Base-by-base conservation (phyloP, 2,797 vertebrate species). In the Fundulus diaphanus region DNA sequence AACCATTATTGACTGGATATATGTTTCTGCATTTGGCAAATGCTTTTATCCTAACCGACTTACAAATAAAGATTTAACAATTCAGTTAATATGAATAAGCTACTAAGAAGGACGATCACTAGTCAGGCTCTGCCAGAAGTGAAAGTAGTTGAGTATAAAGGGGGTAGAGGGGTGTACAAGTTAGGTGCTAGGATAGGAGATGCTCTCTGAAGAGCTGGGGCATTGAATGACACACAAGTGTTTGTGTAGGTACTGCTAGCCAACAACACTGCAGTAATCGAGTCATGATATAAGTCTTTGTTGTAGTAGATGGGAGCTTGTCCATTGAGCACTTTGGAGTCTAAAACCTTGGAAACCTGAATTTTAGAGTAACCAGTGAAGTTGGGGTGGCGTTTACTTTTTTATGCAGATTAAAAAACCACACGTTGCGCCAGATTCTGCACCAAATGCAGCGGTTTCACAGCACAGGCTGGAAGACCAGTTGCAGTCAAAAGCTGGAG, bases 1-100 rank as follows among this genome's bases (percentile, higher is more conserved):
- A 70, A 57, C 42, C 71, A 44, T 65, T 68, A 37, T 15, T 78
- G 20, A 20, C 18, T 33, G 2, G 1, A 75, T 67, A 37, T 67
- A 37, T 70, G 31, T 13, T 44, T 37, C 57, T 76, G 48, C 2
- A 61, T 63, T 63, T n/a, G n/a, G n/a, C n/a, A n/a, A n/a, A n/a
- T n/a, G n/a, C n/a, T n/a, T n/a, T n/a, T 63, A 42, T 42, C 40
- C 40, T 7, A 42, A 42, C 7, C 40, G 7, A 35, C 59, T 37
- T 37, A 37, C 18, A 61, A 33, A 22, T 20, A 33, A 59, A 29
- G 7, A 33, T 59, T 13, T 56, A 18, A 33, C 7, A 37, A 63
- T 12, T 18, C 20, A 35, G 35, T 37, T 63, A 5, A 37, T 24
- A 37, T 63, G 13, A 37, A 59, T 31, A 46, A 12, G 44, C 44